Evolutionary conservation across 1,140 invertebrate genomes (phyloP).

Genomic region (Drosophila auraria): DNA sequence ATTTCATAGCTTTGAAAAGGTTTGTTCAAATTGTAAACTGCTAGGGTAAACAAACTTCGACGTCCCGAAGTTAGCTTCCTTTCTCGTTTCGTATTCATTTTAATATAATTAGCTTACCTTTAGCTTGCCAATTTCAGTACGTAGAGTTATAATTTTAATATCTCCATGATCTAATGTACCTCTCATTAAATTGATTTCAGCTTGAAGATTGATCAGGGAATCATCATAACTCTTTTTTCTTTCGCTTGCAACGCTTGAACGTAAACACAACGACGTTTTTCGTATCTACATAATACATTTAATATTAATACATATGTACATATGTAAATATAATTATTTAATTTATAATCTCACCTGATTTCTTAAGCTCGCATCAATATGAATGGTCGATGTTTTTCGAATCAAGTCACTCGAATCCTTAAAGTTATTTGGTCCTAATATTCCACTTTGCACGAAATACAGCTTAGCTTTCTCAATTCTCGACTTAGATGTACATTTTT

Average conservation of each 20-base stretch:
- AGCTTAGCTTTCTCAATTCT: constrained; percentile 50
- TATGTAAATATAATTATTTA: background rate
- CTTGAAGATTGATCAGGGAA: constrained; percentile 20
- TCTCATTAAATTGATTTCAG: constrained; percentile 36
- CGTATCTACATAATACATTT: constrained; percentile 33
- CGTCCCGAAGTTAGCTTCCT: too few species aligned
- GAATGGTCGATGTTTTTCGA: constrained; percentile 53
- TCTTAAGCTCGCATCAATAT: constrained; percentile 32
- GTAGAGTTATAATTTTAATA: constrained; percentile 56
- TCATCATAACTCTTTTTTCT: constrained; percentile 16
- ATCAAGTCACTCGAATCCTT: constrained; percentile 39
- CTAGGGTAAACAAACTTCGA: background rate
- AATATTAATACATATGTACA: background rate
- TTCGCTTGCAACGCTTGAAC: constrained; percentile 20
- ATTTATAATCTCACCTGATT: constrained; percentile 27
- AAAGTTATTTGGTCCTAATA: constrained; percentile 36
- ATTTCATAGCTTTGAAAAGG: too few species aligned
- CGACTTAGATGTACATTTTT: background rate
- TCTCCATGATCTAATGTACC: constrained; percentile 31
- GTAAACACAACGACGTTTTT: constrained; percentile 46
- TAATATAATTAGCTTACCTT: constrained; percentile 31
- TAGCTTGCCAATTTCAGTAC: constrained; percentile 52
- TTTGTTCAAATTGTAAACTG: background rate
- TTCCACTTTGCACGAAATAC: constrained; percentile 48
- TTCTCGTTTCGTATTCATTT: too few species aligned